phyloP scores from a whole-genome alignment of 1,140 invertebrate genomes.

The Gryllus bimaculatus region DNA sequence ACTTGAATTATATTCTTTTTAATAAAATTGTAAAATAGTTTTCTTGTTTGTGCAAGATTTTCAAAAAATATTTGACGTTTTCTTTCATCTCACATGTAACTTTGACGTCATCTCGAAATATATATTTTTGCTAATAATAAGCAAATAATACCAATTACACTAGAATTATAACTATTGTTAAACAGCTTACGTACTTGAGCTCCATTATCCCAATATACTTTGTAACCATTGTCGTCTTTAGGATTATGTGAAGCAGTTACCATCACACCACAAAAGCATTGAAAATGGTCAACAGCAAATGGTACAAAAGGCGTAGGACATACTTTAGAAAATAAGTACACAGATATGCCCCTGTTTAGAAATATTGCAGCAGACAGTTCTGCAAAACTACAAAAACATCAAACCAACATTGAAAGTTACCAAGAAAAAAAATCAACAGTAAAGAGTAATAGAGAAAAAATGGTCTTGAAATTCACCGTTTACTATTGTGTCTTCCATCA shows the following conservation, averaged over 20 bases:
- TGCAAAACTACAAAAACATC: slow-evolving; percentile 64
- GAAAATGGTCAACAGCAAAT: slow-evolving; percentile 60
- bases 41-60: no score
- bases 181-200: slow-evolving; percentile 49
- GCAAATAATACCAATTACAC: no score
- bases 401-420: neutral
- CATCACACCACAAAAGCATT: slow-evolving; percentile 79
- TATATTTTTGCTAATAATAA: no score
- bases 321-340: slow-evolving; percentile 72
- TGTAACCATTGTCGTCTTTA: slow-evolving; percentile 98
- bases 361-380: slow-evolving; percentile 81
- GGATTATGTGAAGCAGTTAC: slow-evolving; percentile 98
- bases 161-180: no score
- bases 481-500: slow-evolving; percentile 90
- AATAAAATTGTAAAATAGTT: no score
- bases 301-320: slow-evolving; percentile 92
- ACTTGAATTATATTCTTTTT: no score
- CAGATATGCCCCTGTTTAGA: slow-evolving; percentile 61
- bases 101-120: no score
- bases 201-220: slow-evolving; percentile 93
- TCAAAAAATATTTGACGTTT: no score
- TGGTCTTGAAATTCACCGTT: slow-evolving; percentile 46
- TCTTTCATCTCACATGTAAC: no score
- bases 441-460: neutral
- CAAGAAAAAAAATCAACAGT: neutral